Evolutionary conservation across 2,797 vertebrate genomes (phyloP).

Genomic region (Phrynocephalus forsythii): DNA sequence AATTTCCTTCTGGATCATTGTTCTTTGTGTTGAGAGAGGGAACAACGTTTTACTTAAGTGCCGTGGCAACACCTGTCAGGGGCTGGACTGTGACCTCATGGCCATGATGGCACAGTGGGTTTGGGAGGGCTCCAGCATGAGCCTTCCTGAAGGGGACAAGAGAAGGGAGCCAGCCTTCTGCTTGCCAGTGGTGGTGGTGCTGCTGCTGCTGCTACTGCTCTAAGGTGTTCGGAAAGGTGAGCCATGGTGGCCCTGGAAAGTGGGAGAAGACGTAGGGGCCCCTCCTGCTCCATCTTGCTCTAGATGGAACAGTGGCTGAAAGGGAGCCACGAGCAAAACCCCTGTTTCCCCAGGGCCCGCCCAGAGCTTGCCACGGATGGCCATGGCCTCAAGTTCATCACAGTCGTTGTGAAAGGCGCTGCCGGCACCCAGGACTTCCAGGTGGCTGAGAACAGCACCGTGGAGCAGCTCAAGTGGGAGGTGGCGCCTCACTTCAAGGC

Average conservation of each 20-base stretch:
- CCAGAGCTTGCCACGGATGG: neutral
- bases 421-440: neutral
- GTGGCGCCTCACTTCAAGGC: neutral
- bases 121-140: neutral
- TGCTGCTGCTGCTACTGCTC: neutral
- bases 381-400: neutral
- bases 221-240: neutral
- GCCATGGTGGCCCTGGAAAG: neutral
- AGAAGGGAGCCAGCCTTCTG: neutral
- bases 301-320: neutral
- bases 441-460: neutral
- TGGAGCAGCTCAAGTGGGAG: neutral
- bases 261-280: neutral
- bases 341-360: neutral
- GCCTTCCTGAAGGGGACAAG: neutral
- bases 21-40: too few species aligned
- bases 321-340: slow-evolving; percentile 2
- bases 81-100: slow-evolving; percentile 14
- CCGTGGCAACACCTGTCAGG: neutral
- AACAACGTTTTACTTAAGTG: neutral
- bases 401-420: neutral
- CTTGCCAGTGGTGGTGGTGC: neutral
- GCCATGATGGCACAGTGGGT: slow-evolving; percentile 18
- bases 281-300: neutral
- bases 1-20: too few species aligned